phyloP scores from a whole-genome alignment of 2,113 vertebrate species.

The Amphilophus citrinellus region DNA sequence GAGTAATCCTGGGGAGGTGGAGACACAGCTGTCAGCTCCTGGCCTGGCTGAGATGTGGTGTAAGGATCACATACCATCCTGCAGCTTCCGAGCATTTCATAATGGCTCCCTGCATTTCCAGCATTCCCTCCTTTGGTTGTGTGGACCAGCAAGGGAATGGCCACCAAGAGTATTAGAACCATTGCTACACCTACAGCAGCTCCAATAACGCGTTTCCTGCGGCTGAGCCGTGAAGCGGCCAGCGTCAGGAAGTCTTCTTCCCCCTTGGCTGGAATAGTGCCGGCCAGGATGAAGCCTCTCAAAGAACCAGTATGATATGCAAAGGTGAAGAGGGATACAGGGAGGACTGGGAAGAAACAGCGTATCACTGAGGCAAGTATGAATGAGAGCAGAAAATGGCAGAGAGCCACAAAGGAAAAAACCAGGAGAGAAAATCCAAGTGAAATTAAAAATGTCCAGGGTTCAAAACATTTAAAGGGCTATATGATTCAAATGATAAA shows the following conservation, averaged over 20 bases:
- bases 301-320: constrained; percentile 43
- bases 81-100: constrained; percentile 92
- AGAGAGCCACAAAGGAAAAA: constrained; percentile 45
- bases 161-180: constrained; percentile 93
- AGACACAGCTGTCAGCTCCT: constrained; percentile 84
- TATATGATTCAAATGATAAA: constrained; percentile 4
- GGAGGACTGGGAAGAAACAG: not conserved
- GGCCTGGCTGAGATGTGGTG: constrained; percentile 83
- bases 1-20: constrained; percentile 87
- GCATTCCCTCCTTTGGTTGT: constrained; percentile 86
- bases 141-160: constrained; percentile 95
- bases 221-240: constrained; percentile 93
- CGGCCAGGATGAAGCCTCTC: constrained; percentile 78
- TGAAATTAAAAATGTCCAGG: constrained; percentile 30
- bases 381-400: constrained; percentile 41
- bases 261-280: constrained; percentile 93
- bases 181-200: constrained; percentile 94
- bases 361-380: constrained; percentile 28
- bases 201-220: constrained; percentile 92
- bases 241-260: constrained; percentile 95
- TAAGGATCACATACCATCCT: constrained; percentile 93
- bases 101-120: constrained; percentile 83
- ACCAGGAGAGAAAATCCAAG: constrained; percentile 32
- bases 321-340: constrained; percentile 38
- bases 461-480: constrained; percentile 21